Evolutionary conservation across 2,797 vertebrate genomes (phyloP), one percentile per base, ranked within the genome.

Genomic region (Xiphophorus birchmanni): DNA sequence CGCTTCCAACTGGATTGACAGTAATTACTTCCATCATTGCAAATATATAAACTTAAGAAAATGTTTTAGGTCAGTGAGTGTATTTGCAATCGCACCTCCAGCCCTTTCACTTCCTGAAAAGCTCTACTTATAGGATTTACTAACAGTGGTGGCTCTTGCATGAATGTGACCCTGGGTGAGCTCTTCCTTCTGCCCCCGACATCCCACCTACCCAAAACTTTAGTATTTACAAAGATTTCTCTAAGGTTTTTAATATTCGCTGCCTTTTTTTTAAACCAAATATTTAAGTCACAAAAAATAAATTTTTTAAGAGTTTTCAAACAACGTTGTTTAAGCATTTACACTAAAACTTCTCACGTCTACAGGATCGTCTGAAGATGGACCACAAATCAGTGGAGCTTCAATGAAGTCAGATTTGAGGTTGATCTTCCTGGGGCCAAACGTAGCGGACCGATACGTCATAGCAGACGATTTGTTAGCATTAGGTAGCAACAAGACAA

Each of bases 391-490:
- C 1, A 0, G 26, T 77, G 50, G 18, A 58, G 71, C 48, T n/a
- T 15, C 77, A 15, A 69, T 56, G 23, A 81, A 92, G 35, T 12
- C 85, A 2, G 83, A 54, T 32, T 83, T 96, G 40, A 92, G 93
- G 77, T 45, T 95, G 73, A 88, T 95, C 84, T 81, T 95, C 17
- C 81, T 95, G 32, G 95, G 94, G 5, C 92, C 93, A 4, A 12
- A 80, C 0, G 86, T 90, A 7, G 91, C 82, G 81, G 92, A 88
- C 73, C 85, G 74, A 9, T 87, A 87, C 65, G 87, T 86, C 1
- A 63, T 95, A 40, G 82, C 80, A 35, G 56, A 93, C 37, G 82
- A 82, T 81, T 79, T 96, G 50, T 45, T 94, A 10, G 52, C 23
- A 54, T 4, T 54, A 79, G 89, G 91, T 29, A 71, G 2, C 54